These are phyloP conservation scores for Trematocara stigmaticum DNA, from an alignment of 2,113 vertebrate genomes.

Conservation along the genomic window DNA sequence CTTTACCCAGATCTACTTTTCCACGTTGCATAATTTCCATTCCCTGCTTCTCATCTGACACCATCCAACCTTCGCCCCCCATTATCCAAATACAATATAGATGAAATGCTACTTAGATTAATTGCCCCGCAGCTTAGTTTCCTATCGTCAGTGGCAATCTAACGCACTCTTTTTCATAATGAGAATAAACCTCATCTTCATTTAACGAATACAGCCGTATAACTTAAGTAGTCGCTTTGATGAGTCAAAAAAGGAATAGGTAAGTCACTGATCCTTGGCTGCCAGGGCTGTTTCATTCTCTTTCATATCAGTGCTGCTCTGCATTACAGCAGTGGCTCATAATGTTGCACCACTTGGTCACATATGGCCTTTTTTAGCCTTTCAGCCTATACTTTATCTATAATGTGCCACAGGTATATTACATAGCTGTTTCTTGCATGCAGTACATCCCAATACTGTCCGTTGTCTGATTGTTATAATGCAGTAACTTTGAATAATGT, in stretches of 20 bases:
- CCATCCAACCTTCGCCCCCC: constrained; percentile 30
- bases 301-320: constrained; percentile 37
- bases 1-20: constrained; percentile 24
- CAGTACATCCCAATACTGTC: background rate
- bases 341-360: constrained; percentile 22
- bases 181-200: constrained; percentile 38
- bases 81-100: constrained; percentile 55
- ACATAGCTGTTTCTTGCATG: background rate
- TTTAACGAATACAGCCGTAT: constrained; percentile 42
- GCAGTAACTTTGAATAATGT: constrained; percentile 4
- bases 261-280: constrained; percentile 47
- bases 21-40: constrained; percentile 28
- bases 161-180: constrained; percentile 26
- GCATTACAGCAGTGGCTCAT: constrained; percentile 21
- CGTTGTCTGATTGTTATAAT: background rate
- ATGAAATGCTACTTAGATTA: constrained; percentile 57
- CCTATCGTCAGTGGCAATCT: constrained; percentile 45
- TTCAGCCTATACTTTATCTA: background rate
- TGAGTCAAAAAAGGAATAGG: constrained; percentile 53
- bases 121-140: constrained; percentile 50
- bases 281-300: constrained; percentile 31
- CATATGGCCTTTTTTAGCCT: background rate
- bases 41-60: constrained; percentile 9
- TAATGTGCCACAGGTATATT: background rate
- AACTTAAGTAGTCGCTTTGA: constrained; percentile 59